Evolutionary conservation across 2,888 invertebrate genomes (phyloP).

Genomic region (Seira musarum): DNA sequence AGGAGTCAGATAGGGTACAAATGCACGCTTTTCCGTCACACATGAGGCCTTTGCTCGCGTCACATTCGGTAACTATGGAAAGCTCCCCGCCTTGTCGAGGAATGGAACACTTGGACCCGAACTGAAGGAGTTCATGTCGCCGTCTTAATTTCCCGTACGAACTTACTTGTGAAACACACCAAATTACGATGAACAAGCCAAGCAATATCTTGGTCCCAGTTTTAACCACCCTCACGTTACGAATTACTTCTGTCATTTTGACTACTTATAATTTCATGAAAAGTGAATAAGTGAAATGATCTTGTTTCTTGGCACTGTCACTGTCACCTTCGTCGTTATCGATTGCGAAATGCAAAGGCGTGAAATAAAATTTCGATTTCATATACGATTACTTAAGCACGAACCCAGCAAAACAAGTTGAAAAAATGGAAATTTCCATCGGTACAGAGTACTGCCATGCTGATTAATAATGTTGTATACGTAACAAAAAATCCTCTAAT

Average conservation of each 20-base stretch:
- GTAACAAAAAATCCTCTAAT: too few relatives aligned
- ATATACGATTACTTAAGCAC: too few relatives aligned
- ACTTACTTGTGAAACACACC: neutral
- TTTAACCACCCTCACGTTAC: neutral
- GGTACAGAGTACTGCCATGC: too few relatives aligned
- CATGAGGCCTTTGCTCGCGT: conserved; percentile 54
- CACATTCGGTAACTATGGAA: conserved; percentile 37
- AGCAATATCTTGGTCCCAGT: neutral
- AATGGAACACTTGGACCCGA: conserved; percentile 50
- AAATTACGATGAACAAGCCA: neutral
- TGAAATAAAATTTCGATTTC: too few relatives aligned
- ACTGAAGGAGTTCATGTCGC: conserved; percentile 35
- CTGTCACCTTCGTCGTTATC: too few relatives aligned
- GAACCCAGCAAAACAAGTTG: too few relatives aligned
- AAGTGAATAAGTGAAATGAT: too few relatives aligned
- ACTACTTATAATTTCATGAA: too few relatives aligned
- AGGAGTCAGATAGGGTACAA: conserved; percentile 45
- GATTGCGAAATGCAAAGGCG: too few relatives aligned
- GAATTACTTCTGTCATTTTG: conserved; percentile 3
- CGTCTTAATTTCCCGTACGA: neutral
- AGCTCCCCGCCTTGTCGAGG: conserved; percentile 47
- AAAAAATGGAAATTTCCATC: too few relatives aligned
- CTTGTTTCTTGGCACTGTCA: too few relatives aligned
- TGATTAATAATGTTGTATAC: too few relatives aligned
- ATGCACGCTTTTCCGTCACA: conserved; percentile 54